Percentiles rank a stretch among this genome's conserved stretches.
Evolutionary conservation across 2,888 invertebrate species (phyloP).

Genomic region (Lithophane leautieri): DNA sequence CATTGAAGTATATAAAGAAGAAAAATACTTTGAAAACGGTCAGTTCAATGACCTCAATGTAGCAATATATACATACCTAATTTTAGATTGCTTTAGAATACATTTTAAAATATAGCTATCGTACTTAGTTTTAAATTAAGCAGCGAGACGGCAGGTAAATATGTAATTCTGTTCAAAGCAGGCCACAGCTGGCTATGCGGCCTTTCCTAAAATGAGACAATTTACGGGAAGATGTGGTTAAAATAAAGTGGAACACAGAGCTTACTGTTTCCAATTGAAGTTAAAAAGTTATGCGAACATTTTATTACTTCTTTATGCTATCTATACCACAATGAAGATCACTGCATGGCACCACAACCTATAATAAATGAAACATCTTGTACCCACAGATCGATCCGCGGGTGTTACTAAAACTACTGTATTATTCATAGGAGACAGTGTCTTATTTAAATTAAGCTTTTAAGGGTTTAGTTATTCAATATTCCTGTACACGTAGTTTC

Average conservation of each 20-base stretch:
- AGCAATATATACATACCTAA: background rate
- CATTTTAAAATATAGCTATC: background rate
- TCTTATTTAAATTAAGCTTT: constrained; percentile 81
- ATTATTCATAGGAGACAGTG: constrained; percentile 77
- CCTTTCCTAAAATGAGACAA: constrained; percentile 25
- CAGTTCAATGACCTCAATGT: constrained; percentile 27
- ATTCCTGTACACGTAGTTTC: constrained; percentile 71
- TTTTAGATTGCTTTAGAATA: background rate
- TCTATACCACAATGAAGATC: background rate
- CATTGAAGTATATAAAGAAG: background rate
- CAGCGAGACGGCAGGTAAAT: background rate
- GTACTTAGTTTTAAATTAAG: background rate
- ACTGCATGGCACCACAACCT: constrained; percentile 28
- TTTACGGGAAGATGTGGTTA: constrained; percentile 25
- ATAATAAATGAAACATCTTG: constrained; percentile 69
- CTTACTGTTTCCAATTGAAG: background rate
- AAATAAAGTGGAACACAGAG: constrained; percentile 23
- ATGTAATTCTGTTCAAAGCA: background rate
- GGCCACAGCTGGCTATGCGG: constrained; percentile 23
- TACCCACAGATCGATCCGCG: constrained; percentile 67
- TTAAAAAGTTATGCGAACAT: background rate
- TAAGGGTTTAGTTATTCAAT: constrained; percentile 75
- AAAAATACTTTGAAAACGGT: background rate
- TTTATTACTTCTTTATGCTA: background rate
- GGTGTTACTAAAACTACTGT: constrained; percentile 73